Evolutionary conservation across 2,113 vertebrate species (phyloP).

Genomic region (Accipiter cooperii): DNA sequence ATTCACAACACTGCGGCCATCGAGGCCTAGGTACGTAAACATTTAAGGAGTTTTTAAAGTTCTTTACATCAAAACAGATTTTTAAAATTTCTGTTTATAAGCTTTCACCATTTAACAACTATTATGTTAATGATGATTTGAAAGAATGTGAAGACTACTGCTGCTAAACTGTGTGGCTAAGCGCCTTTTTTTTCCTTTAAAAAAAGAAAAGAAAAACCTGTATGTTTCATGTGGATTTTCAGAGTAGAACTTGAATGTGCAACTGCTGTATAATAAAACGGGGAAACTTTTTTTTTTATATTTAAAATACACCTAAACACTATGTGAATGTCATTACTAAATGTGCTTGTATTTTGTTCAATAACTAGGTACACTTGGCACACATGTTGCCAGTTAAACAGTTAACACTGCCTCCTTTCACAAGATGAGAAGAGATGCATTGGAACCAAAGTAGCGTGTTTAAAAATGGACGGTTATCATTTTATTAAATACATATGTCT

Average conservation of each 20-base stretch:
- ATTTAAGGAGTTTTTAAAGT: slow-evolving; percentile 82
- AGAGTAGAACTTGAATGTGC: slow-evolving; percentile 62
- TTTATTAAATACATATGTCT: slow-evolving; percentile 56
- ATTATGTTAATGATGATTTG: slow-evolving; percentile 57
- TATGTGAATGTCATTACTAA: slow-evolving; percentile 69
- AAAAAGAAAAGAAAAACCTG: background rate
- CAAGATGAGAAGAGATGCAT: slow-evolving; percentile 75
- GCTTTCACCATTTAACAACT: slow-evolving; percentile 63
- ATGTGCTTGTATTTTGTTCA: slow-evolving; percentile 74
- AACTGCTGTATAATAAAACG: slow-evolving; percentile 60
- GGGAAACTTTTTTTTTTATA: slow-evolving; percentile 53
- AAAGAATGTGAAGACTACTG: slow-evolving; percentile 56
- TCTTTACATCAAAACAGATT: slow-evolving; percentile 75
- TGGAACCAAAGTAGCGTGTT: slow-evolving; percentile 74
- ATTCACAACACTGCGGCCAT: slow-evolving; percentile 87
- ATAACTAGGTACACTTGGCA: slow-evolving; percentile 74
- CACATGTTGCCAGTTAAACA: slow-evolving; percentile 66
- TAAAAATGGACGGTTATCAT: slow-evolving; percentile 66
- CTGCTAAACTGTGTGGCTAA: slow-evolving; percentile 62
- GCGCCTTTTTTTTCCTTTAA: slow-evolving; percentile 21
- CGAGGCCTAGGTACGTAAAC: slow-evolving; percentile 93
- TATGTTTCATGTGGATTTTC: slow-evolving; percentile 65
- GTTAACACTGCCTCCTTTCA: slow-evolving; percentile 75
- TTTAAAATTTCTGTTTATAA: slow-evolving; percentile 70
- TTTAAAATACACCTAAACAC: slow-evolving; percentile 60